Conservation (phyloP, 1,140 invertebrate species). For the Drosophila azteca region DNA sequence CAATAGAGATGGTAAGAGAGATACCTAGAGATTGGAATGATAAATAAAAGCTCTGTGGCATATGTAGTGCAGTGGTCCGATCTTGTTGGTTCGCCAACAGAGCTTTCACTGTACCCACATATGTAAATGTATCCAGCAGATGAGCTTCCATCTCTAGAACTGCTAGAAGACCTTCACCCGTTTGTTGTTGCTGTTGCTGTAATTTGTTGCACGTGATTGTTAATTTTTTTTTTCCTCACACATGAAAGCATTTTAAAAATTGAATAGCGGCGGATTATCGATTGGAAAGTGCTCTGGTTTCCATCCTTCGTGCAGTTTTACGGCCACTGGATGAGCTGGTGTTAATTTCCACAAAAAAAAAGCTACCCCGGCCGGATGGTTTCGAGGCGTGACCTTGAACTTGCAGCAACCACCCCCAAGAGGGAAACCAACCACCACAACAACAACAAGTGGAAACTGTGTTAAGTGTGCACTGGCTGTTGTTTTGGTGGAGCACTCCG, state of each 20-base stretch:
- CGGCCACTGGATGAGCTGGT: slow-evolving; percentile 9
- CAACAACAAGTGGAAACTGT: slow-evolving; percentile 37
- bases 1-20: too few relatives aligned
- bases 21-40: too few relatives aligned
- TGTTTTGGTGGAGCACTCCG: background rate
- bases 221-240: slow-evolving; percentile 55
- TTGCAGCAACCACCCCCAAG: slow-evolving; percentile 51
- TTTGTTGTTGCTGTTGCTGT: slow-evolving; percentile 13
- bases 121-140: too few relatives aligned
- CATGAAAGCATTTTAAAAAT: slow-evolving; percentile 41
- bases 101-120: too few relatives aligned
- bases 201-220: slow-evolving; percentile 61
- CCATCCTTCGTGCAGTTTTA: slow-evolving; percentile 26
- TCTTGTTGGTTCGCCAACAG: too few relatives aligned
- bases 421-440: slow-evolving; percentile 30
- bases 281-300: slow-evolving; percentile 20
- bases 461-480: slow-evolving; percentile 11
- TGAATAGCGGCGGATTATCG: slow-evolving; percentile 12
- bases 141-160: background rate
- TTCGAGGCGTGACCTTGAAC: slow-evolving; percentile 60
- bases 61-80: too few relatives aligned
- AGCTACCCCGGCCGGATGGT: slow-evolving; percentile 14
- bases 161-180: slow-evolving; percentile 12
- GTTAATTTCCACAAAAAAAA: slow-evolving; percentile 32
- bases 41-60: too few relatives aligned